Evolutionary conservation across 2,113 vertebrate genomes (phyloP).

Genomic region (Brachypodius melanocephalos): DNA sequence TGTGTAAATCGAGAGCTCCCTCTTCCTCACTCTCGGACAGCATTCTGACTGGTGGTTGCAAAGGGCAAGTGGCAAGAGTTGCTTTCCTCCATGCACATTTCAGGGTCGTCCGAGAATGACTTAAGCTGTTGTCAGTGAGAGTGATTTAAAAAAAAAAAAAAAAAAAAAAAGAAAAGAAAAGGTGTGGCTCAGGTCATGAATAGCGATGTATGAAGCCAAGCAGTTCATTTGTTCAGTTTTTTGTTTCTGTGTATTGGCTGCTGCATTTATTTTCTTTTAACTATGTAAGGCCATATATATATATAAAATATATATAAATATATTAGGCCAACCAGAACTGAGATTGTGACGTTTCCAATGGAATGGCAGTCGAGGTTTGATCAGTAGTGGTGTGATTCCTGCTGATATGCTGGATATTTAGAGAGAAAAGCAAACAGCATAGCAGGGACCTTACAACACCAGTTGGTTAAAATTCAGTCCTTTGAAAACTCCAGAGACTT

Average conservation of each 20-base stretch:
- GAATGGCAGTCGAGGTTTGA: background rate
- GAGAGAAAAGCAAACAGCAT: background rate
- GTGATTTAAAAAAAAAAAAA: background rate
- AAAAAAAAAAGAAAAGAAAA: background rate
- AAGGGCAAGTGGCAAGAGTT: background rate
- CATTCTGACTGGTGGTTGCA: fast-evolving
- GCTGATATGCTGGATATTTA: background rate
- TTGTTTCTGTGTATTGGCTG: background rate
- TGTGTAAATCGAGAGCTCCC: background rate
- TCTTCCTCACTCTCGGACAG: background rate
- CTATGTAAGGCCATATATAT: no score
- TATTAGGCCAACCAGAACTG: background rate
- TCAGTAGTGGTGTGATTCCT: background rate
- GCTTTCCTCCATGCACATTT: background rate
- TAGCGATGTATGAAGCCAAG: background rate
- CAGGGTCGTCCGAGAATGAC: background rate
- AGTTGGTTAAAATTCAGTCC: background rate
- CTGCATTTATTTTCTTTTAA: background rate
- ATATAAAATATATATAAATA: no score
- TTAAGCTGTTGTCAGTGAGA: background rate
- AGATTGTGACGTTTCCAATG: background rate
- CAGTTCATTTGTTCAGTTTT: background rate
- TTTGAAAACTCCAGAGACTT: background rate
- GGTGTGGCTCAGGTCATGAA: background rate
- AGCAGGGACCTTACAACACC: background rate